Evolutionary conservation across 2,113 vertebrate species (phyloP).

Genomic region (Dicentrarchus labrax): DNA sequence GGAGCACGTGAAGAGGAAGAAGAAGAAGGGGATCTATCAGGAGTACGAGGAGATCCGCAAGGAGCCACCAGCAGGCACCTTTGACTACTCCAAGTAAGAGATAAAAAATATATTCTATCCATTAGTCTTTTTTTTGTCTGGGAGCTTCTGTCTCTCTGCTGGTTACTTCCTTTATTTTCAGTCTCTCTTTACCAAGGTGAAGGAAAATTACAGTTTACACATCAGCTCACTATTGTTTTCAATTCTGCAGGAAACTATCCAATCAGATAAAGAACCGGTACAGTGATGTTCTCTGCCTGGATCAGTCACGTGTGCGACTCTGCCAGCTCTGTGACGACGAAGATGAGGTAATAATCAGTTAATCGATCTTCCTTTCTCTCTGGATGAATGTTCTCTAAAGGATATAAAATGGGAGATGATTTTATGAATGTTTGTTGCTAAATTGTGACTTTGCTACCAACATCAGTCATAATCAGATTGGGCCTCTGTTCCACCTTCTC

Average conservation of each 20-base stretch:
- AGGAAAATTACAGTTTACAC: background rate
- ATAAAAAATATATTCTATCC: background rate
- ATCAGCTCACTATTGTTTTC: background rate
- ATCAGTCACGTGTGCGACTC: constrained; percentile 86
- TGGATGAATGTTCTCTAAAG: background rate
- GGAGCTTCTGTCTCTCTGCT: background rate
- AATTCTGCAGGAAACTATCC: constrained; percentile 78
- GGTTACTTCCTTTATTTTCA: background rate
- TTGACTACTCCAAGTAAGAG: constrained; percentile 87
- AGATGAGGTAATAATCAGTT: constrained; percentile 80
- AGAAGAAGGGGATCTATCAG: constrained; percentile 87
- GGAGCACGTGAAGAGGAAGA: constrained; percentile 83
- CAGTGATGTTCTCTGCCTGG: constrained; percentile 87
- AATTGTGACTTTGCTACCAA: background rate
- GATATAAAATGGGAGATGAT: background rate
- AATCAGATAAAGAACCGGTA: constrained; percentile 89
- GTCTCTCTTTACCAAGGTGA: background rate
- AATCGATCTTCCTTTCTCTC: background rate
- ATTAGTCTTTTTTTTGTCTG: background rate
- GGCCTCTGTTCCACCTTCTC: background rate
- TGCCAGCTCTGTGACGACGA: constrained; percentile 79
- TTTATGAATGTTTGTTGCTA: background rate
- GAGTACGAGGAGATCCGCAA: constrained; percentile 89
- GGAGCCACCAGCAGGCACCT: constrained; percentile 84
- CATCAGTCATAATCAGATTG: background rate